Conservation (phyloP, 2,797 vertebrate species). For the Alcedo quadribrachys region DNA sequence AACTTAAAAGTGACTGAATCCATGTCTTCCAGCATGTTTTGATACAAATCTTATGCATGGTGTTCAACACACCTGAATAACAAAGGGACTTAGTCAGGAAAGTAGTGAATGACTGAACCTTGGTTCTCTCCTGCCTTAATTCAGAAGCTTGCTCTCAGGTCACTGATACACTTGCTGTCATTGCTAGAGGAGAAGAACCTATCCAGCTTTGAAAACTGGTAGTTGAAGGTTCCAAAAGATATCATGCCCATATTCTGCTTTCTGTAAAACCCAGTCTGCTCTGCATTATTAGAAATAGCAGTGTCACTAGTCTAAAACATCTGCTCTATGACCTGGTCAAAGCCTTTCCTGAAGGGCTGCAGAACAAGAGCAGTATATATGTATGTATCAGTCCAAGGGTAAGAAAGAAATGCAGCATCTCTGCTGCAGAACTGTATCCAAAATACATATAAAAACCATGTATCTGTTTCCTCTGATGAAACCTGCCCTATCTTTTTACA, state of each 20-base stretch:
- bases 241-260: background rate
- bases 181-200: background rate
- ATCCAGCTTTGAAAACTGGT: background rate
- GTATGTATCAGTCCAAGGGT: background rate
- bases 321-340: background rate
- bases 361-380: background rate
- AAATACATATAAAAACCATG: background rate
- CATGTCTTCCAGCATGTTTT: background rate
- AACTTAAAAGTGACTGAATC: background rate
- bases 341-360: background rate
- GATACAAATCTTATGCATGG: background rate
- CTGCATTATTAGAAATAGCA: background rate
- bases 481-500: conserved; percentile 60
- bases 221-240: background rate
- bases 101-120: background rate
- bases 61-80: background rate
- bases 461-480: background rate
- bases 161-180: no score
- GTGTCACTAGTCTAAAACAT: background rate
- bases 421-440: background rate
- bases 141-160: background rate
- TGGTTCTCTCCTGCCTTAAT: background rate
- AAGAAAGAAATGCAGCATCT: background rate
- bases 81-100: background rate
- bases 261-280: background rate